Conservation (phyloP, 2,888 invertebrate genomes). For the Chrysolina oricalcia region DNA sequence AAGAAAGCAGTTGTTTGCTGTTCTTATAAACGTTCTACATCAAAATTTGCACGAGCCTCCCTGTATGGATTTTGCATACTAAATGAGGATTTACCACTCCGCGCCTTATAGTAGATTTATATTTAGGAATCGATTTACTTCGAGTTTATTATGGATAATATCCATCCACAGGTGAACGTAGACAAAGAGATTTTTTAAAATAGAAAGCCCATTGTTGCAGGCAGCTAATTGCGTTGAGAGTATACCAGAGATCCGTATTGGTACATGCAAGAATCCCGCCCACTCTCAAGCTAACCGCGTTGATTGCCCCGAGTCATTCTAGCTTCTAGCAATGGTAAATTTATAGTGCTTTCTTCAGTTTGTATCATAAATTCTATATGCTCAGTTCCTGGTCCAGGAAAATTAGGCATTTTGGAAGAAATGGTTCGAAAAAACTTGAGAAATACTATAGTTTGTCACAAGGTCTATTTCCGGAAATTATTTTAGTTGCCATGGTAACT, state of each 20-base stretch:
- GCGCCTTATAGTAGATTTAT: too few relatives aligned
- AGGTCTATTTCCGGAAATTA: too few relatives aligned
- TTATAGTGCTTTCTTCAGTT: constrained; percentile 48
- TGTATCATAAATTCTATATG: constrained; percentile 41
- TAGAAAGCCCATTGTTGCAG: constrained; percentile 37
- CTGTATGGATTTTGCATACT: too few relatives aligned
- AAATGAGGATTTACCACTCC: too few relatives aligned
- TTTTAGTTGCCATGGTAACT: too few relatives aligned
- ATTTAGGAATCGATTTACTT: neutral
- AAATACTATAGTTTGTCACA: too few relatives aligned
- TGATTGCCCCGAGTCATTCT: constrained; percentile 41
- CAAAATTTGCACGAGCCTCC: too few relatives aligned
- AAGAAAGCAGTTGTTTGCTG: too few relatives aligned
- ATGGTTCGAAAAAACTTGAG: too few relatives aligned
- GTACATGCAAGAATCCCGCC: constrained; percentile 43
- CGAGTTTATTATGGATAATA: neutral
- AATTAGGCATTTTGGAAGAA: neutral
- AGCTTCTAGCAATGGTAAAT: constrained; percentile 41
- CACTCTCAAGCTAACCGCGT: constrained; percentile 44
- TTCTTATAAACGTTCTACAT: too few relatives aligned
- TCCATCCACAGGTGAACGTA: constrained; percentile 1
- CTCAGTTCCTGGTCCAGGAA: neutral
- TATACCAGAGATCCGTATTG: constrained; percentile 41
- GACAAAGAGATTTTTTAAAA: constrained; percentile 31
- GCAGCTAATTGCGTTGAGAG: constrained; percentile 34